These are phyloP conservation scores for Caracal caracal DNA, from an alignment of 2,113 vertebrate genomes.

Conservation along the genomic window DNA sequence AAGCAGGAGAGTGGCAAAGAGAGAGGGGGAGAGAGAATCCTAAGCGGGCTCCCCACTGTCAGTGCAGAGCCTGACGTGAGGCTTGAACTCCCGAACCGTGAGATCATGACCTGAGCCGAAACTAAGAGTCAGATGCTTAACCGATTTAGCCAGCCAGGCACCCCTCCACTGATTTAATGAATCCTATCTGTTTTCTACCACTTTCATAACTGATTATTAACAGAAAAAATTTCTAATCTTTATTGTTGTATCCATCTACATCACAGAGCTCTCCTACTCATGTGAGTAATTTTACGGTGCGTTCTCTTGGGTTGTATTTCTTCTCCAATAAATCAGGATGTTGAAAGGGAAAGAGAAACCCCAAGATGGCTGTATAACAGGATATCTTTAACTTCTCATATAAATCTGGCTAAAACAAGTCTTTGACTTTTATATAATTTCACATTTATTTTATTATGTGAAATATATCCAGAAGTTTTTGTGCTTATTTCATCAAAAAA, in stretches of 20 bases:
- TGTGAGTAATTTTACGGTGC: not conserved
- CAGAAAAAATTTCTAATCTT: not conserved
- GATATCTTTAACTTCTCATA: conserved; percentile 7
- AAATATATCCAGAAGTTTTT: not conserved
- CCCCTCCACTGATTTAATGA: not conserved
- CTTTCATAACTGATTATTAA: not conserved
- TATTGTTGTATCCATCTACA: not conserved
- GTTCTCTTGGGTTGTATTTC: not conserved
- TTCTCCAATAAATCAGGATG: not conserved
- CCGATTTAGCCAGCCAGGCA: not conserved
- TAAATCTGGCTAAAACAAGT: not conserved
- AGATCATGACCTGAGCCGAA: not conserved
- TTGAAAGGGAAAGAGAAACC: not conserved
- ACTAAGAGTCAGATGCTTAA: not conserved
- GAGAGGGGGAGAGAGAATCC: too few species aligned
- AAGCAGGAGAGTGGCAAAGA: too few species aligned
- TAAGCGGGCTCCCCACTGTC: too few species aligned
- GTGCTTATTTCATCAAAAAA: not conserved
- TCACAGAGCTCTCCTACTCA: not conserved
- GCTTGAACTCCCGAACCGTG: not conserved
- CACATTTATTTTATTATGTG: conserved; percentile 35
- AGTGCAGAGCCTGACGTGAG: not conserved
- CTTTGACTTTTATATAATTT: conserved; percentile 3
- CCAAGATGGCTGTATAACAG: not conserved
- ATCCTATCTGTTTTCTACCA: not conserved